phyloP scores from a whole-genome alignment of 2,888 invertebrate genomes.

The Alcis repandata region DNA sequence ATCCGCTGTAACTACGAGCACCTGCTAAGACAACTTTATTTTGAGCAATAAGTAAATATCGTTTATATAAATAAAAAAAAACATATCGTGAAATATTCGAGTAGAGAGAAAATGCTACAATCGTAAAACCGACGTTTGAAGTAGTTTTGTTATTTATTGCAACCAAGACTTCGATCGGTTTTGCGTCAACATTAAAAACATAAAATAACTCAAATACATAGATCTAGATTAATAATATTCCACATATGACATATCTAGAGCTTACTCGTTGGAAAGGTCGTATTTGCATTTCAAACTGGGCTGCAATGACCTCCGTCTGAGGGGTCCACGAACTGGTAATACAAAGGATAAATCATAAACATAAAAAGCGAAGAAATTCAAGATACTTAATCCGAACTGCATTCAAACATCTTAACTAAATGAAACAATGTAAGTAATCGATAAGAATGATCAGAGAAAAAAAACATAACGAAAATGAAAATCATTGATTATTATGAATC shows the following conservation, averaged over 20 bases:
- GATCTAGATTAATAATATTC: constrained; percentile 1
- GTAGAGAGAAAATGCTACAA: not conserved
- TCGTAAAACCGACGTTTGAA: not conserved
- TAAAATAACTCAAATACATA: not conserved
- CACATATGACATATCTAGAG: constrained; percentile 6
- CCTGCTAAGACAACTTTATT: no score
- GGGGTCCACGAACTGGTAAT: constrained; percentile 20
- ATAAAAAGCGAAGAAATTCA: constrained; percentile 13
- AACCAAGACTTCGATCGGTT: not conserved
- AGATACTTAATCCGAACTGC: not conserved
- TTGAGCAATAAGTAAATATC: no score
- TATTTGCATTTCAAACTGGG: constrained; percentile 12
- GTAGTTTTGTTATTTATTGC: constrained; percentile 5
- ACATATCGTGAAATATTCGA: no score
- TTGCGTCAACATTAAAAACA: not conserved
- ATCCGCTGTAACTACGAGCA: not conserved
- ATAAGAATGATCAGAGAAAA: not conserved
- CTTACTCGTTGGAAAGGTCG: constrained; percentile 2
- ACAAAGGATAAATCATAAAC: constrained; percentile 10
- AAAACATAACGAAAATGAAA: no score
- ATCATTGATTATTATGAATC: no score
- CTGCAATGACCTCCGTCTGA: constrained; percentile 14
- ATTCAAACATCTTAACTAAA: constrained; percentile 4
- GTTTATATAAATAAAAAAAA: no score
- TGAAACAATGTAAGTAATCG: not conserved